Base-by-base conservation (phyloP, 2,888 invertebrate genomes). In the Bimastos eiseni region DNA sequence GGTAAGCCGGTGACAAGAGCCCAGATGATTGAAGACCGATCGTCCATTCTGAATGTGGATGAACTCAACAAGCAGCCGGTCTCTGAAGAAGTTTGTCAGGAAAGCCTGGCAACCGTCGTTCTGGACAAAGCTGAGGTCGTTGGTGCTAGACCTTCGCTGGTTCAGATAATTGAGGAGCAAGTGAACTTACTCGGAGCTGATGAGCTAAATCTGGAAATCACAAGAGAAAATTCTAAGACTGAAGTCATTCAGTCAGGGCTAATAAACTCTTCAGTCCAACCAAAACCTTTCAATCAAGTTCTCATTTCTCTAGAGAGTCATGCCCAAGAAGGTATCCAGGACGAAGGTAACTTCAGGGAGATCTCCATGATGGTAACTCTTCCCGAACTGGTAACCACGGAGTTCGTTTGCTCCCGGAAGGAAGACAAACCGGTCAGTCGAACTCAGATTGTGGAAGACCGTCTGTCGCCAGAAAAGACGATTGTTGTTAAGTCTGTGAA, bases 321-420 rank as follows among this genome's bases (percentile, higher is more conserved):
- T 41, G 30, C 83, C 1, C 92, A 91, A 49, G 92, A 92, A 90
- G 83, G 86, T 15, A 86, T 90, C 36, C 90, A 91, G 55, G 91
- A 92, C 49, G 88, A 90, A 83, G 70, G 83, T 38, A 92, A 88
- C 91, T 91, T 92, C 90, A 92, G 91, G 89, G 92, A 92, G 84
- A 90, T 92, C n/a, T 41, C 86, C 89, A 91, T 92, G 91, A 91
- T 92, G 86, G 36, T 86, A 24, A 36, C 86, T 36, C 36, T 86
- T 36, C 86, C 86, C 1, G 86, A 86, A 33, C 6, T 86, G 36
- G 37, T 86, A 8, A 13, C 86, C 8, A 86, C 37, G 17, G 86
- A 86, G 37, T 86, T 36, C 21, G 86, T 86, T 8, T 36, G 86
- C 86, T 86, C 11, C 37, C 30, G 34, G 86, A 86, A 37, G 30